Conservation (phyloP, 2,113 vertebrate genomes). For the Silurus glanis region DNA sequence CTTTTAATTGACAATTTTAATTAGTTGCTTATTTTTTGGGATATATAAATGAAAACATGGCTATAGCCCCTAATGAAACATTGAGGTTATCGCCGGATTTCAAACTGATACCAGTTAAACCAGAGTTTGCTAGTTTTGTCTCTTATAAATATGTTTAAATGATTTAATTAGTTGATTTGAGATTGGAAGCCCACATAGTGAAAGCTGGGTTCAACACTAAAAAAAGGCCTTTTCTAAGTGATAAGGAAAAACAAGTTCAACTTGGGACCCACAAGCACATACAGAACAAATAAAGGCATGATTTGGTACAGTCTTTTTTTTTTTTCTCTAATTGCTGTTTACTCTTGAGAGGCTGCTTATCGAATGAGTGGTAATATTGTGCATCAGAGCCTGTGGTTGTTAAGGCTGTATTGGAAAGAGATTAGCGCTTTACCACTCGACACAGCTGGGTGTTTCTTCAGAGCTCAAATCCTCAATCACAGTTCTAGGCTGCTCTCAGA, state of each 20-base stretch:
- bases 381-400: constrained; percentile 63
- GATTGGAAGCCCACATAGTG: neutral
- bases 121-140: neutral
- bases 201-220: neutral
- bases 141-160: constrained; percentile 17
- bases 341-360: constrained; percentile 53
- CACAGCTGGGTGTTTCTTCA: constrained; percentile 69
- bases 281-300: constrained; percentile 44
- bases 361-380: constrained; percentile 52
- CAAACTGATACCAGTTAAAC: neutral
- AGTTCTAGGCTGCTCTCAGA: constrained; percentile 64
- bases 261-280: constrained; percentile 28
- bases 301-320: constrained; percentile 44
- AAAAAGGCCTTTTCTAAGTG: constrained; percentile 6
- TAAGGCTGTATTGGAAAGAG: constrained; percentile 68
- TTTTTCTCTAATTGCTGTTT: constrained; percentile 53
- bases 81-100: neutral
- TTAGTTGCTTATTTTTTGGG: neutral
- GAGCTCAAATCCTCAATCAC: constrained; percentile 57
- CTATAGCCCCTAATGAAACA: neutral
- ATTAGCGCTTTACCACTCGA: constrained; percentile 75
- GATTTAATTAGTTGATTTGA: constrained; percentile 16
- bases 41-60: neutral
- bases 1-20: neutral
- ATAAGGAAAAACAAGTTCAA: constrained; percentile 29